Conservation (phyloP, 2,113 vertebrate genomes). For the Percopsis transmontana region DNA sequence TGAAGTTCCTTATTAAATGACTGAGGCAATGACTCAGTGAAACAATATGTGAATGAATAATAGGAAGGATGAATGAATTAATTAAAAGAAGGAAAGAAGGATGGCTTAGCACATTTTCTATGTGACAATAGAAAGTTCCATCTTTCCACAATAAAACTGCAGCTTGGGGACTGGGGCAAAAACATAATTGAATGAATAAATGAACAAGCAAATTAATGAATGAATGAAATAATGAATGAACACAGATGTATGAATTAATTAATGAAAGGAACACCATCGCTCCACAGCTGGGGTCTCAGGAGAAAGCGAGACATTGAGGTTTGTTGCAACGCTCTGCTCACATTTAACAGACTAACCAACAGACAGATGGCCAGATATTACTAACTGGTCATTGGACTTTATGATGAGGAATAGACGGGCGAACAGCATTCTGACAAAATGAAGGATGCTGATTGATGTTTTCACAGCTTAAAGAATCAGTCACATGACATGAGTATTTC, state of each 20-base stretch:
- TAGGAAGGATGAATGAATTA: background rate
- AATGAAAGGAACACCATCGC: background rate
- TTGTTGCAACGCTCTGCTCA: no score
- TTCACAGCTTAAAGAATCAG: no score
- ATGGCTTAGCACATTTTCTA: background rate
- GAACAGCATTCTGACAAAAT: no score
- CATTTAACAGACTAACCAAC: background rate
- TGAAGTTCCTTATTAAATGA: background rate
- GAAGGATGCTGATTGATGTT: no score
- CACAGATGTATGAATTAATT: background rate
- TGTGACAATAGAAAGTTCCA: no score
- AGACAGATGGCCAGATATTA: no score
- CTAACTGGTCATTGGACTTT: no score
- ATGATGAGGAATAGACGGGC: no score
- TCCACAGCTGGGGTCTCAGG: background rate
- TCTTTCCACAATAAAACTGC: background rate
- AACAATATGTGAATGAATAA: background rate
- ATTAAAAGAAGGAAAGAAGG: background rate
- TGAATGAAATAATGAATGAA: slow-evolving; percentile 14
- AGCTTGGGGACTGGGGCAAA: no score
- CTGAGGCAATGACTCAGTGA: background rate
- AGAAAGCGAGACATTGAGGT: background rate
- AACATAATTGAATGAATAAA: background rate
- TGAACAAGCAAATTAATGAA: slow-evolving; percentile 11
- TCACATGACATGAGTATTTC: no score